A percentile compares a stretch with the other conserved stretches of the same genome.
phyloP scores from a whole-genome alignment of 1,140 invertebrate species.

The Acromyrmex echinatior region DNA sequence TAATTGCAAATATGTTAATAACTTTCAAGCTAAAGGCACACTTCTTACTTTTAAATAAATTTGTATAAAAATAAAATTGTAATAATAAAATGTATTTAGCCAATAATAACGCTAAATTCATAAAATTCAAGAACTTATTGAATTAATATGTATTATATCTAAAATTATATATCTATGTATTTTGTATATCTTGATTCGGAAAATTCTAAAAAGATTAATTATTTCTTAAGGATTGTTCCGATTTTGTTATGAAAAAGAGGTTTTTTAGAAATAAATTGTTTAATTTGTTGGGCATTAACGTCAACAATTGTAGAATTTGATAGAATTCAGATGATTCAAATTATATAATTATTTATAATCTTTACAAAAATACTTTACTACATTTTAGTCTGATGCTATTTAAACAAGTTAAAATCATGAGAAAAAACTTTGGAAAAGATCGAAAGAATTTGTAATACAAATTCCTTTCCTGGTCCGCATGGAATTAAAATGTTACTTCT shows the following conservation, averaged over 20 bases:
- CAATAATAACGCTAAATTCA: background rate
- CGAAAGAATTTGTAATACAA: background rate
- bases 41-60: background rate
- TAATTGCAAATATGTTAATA: background rate
- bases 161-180: background rate
- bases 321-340: background rate
- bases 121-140: background rate
- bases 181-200: background rate
- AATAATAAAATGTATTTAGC: background rate
- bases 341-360: no score
- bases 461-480: background rate
- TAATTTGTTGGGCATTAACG: no score
- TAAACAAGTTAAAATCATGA: background rate
- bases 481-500: background rate
- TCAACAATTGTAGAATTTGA: background rate
- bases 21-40: background rate
- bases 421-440: background rate
- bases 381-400: background rate
- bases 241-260: no score
- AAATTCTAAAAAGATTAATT: no score
- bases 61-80: background rate
- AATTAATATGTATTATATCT: background rate
- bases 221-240: no score
- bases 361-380: no score
- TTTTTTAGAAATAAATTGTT: no score